A percentile compares a stretch with the other conserved stretches of the same genome.
phyloP scores from a whole-genome alignment of 2,888 invertebrate genomes.

The Icerya purchasi region DNA sequence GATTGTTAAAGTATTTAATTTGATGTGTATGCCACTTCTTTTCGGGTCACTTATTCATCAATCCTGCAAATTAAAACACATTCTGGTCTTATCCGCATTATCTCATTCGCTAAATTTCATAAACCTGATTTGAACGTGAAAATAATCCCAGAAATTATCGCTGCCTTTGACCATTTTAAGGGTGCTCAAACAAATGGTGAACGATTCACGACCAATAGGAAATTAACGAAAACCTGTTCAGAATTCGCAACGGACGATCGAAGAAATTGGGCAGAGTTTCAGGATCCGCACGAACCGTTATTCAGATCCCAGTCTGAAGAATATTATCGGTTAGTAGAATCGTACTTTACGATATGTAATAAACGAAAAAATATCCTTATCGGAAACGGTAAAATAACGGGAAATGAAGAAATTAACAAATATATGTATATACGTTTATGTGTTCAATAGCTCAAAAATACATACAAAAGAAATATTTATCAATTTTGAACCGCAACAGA shows the following conservation, averaged over 20 bases:
- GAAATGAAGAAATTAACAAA: too few species aligned
- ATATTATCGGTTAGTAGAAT: constrained; percentile 26
- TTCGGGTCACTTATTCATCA: too few species aligned
- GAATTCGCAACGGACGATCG: constrained; percentile 37
- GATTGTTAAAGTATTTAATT: too few species aligned
- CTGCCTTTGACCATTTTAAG: constrained; percentile 32
- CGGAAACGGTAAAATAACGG: not conserved
- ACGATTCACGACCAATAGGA: constrained; percentile 47
- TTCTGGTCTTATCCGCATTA: too few species aligned
- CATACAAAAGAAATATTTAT: constrained; percentile 46
- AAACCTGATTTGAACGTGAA: too few species aligned
- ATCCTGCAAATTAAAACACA: too few species aligned
- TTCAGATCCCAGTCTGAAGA: constrained; percentile 71
- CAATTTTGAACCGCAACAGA: constrained; percentile 53
- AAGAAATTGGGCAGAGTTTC: constrained; percentile 11
- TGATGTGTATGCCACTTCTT: too few species aligned
- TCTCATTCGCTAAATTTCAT: too few species aligned
- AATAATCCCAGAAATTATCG: too few species aligned
- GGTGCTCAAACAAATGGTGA: constrained; percentile 65
- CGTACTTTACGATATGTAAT: too few species aligned
- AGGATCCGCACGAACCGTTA: constrained; percentile 45
- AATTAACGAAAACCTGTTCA: constrained; percentile 62
- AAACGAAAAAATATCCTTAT: not conserved
- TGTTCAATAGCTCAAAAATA: constrained; percentile 24
- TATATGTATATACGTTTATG: not conserved